Evolutionary conservation across 2,888 invertebrate species (phyloP).

Genomic region (Eristalinus aeneus): DNA sequence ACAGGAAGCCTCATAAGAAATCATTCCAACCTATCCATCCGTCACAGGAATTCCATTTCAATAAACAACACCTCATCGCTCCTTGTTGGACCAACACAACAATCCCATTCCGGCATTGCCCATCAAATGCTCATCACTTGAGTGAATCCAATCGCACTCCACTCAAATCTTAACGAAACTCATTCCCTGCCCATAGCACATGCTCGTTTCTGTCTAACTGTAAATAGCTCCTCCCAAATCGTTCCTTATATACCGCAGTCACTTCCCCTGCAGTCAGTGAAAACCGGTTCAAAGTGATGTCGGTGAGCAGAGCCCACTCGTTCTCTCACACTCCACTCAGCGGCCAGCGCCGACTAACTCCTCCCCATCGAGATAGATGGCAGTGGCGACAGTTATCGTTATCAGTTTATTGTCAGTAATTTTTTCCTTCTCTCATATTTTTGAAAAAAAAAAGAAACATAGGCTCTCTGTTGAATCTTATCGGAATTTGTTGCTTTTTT

Average conservation of each 20-base stretch:
- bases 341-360: slow-evolving; percentile 45
- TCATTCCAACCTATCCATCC: background rate
- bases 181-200: slow-evolving; percentile 12
- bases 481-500: slow-evolving; percentile 29
- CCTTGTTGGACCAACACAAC: background rate
- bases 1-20: background rate
- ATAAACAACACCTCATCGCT: slow-evolving; percentile 5
- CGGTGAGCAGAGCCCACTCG: slow-evolving; percentile 19
- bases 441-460: background rate
- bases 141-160: slow-evolving; percentile 25
- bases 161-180: slow-evolving; percentile 64
- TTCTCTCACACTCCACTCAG: slow-evolving; percentile 22
- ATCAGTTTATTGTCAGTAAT: slow-evolving; percentile 61
- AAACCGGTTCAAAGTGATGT: slow-evolving; percentile 60
- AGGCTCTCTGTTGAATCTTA: slow-evolving; percentile 25
- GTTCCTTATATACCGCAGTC: background rate
- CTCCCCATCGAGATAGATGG: slow-evolving; percentile 65
- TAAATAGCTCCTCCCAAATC: slow-evolving; percentile 53
- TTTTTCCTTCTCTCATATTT: slow-evolving; percentile 37
- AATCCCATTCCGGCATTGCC: background rate
- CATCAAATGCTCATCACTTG: background rate
- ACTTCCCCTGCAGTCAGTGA: slow-evolving; percentile 56
- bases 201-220: background rate
- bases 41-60: slow-evolving; percentile 33
- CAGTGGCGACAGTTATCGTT: slow-evolving; percentile 59